Evolutionary conservation across 2,797 vertebrate genomes (phyloP).

Genomic region (Dendrocincla tyrannina): DNA sequence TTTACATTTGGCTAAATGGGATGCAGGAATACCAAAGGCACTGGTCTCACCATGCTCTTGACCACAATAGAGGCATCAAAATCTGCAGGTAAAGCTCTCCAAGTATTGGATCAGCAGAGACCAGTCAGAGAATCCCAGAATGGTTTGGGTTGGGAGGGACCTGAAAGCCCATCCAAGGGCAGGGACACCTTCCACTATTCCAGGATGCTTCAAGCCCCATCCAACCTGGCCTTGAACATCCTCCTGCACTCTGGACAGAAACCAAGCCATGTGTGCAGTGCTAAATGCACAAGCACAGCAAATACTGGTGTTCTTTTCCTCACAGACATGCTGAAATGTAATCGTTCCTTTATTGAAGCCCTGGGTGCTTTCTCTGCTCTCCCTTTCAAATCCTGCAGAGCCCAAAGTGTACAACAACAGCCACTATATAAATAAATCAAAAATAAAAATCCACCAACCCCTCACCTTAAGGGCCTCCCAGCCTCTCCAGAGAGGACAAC

Average conservation of each 20-base stretch:
- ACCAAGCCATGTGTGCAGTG: rapidly evolving
- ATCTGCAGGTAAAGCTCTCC: rapidly evolving
- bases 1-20: background rate
- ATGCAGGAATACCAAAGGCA: background rate
- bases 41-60: background rate
- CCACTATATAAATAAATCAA: rapidly evolving
- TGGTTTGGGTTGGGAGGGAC: background rate
- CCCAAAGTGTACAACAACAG: background rate
- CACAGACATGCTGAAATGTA: background rate
- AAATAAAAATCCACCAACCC: background rate
- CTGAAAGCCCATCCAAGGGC: background rate
- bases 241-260: background rate
- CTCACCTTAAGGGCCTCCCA: background rate
- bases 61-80: rapidly evolving
- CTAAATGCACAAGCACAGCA: background rate
- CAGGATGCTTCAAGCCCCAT: background rate
- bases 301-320: background rate
- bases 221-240: background rate
- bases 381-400: background rate
- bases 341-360: background rate
- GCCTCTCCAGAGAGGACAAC: rapidly evolving
- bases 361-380: background rate
- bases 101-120: background rate
- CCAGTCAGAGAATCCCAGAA: background rate
- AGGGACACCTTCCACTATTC: background rate